Evolutionary conservation across 30 jellyfish, hydroid and myxozoan genomes (phyloP), one percentile per base, ranked within the genome.

Genomic region (Clytia hemisphaerica): DNA sequence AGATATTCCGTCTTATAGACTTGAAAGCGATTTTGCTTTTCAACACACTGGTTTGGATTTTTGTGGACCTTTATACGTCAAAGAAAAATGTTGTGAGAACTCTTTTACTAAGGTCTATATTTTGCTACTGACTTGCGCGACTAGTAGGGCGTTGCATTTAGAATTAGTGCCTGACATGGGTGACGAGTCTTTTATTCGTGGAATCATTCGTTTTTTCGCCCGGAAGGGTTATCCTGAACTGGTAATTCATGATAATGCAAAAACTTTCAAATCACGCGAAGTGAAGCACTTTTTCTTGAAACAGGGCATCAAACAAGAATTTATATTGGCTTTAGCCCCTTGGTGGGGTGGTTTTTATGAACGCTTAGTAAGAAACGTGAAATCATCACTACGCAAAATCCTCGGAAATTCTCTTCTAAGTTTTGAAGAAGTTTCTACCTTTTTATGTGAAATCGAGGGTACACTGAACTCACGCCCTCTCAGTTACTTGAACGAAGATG

Each of bases 261-360:
- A 64, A 44, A 63, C 76, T 21, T 63, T 63, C 29, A 7, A 34
- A 22, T 67, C 57, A 24, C 74, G 46, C 47, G 46, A 14, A 14
- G 73, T 38, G 77, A 37, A 44, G 65, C 38, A 10, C 18, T 25
- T 19, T 15, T 19, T 37, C n/a, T n/a, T n/a, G n/a, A n/a, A n/a
- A n/a, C n/a, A n/a, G n/a, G n/a, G n/a, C n/a, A 49, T 75, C 25
- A 15, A 6, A 12, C 62, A 73, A 72, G 34, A 9, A n/a, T 75
- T 58, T 16, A 75, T 60, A 14, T 61, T 75, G 48, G 49, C 46
- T 24, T 3, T 77, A 30, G 73, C 78, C 24, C 79, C 87, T 2
- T 59, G 87, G 87, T 75, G 78, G 78, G 79, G 87, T 6, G 87
- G 87, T 1, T 45, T 49, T 47, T 75, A 60, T 25, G 77, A 75